Evolutionary conservation across 2,888 invertebrate species (phyloP).

Genomic region (Zhengitettix transpicula): DNA sequence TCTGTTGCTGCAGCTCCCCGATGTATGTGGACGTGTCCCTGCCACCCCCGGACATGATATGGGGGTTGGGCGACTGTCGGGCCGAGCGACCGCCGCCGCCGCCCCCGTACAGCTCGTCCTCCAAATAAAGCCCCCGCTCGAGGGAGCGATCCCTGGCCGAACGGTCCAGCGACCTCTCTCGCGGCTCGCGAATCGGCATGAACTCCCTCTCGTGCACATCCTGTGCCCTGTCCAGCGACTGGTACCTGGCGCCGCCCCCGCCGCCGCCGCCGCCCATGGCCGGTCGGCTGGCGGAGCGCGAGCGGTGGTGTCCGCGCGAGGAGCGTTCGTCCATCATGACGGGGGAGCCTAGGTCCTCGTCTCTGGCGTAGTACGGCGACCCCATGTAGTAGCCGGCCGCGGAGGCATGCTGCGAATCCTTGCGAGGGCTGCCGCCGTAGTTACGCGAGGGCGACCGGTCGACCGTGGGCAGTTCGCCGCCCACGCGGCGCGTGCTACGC

Average conservation of each 20-base stretch:
- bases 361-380: constrained; percentile 30
- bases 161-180: constrained; percentile 47
- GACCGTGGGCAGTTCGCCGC: constrained; percentile 60
- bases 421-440: constrained; percentile 34
- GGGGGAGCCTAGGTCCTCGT: constrained; percentile 73
- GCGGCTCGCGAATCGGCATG: constrained; percentile 56
- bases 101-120: constrained; percentile 46
- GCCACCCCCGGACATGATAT: constrained; percentile 25
- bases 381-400: constrained; percentile 24
- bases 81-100: constrained; percentile 14
- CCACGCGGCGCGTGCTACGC: constrained; percentile 33
- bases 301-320: constrained; percentile 51
- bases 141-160: constrained; percentile 43
- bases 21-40: constrained; percentile 50
- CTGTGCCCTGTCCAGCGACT: constrained; percentile 50
- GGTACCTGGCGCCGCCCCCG: constrained; percentile 34
- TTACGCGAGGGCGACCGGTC: constrained; percentile 76
- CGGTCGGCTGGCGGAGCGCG: constrained; percentile 64
- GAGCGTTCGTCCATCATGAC: constrained; percentile 64
- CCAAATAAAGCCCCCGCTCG: constrained; percentile 46
- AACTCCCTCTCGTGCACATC: constrained; percentile 69
- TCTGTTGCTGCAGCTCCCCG: constrained; percentile 83
- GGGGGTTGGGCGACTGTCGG: constrained; percentile 51
- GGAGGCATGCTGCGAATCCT: constrained; percentile 30
- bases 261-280: constrained; percentile 30